A percentile compares a stretch with the other conserved stretches of the same genome.
phyloP scores from a whole-genome alignment of 2,113 vertebrate genomes.

The Trochalopteron elliotii region DNA sequence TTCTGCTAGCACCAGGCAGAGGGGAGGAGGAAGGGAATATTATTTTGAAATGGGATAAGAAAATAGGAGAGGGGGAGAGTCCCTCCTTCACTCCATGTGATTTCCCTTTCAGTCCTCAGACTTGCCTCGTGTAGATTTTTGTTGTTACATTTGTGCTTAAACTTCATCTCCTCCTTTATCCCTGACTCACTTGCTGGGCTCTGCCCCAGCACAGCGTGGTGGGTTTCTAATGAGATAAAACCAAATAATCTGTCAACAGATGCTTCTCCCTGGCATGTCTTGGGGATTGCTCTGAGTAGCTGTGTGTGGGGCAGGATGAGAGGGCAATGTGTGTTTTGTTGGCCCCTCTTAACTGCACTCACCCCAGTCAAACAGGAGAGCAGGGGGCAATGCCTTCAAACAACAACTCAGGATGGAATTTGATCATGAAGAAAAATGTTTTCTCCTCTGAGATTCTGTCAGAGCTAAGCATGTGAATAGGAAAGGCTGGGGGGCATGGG shows the following conservation, averaged over 20 bases:
- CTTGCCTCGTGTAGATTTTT: not conserved
- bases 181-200: not conserved
- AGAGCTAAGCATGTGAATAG: not conserved
- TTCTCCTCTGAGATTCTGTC: not conserved
- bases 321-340: not conserved
- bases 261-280: not conserved
- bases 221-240: fast-evolving
- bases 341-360: fast-evolving
- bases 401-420: fast-evolving
- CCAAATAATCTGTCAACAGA: not conserved
- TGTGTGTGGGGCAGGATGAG: not conserved
- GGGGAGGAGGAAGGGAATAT: not conserved
- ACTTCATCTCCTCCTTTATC: not conserved
- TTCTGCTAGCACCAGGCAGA: not conserved
- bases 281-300: not conserved
- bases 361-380: not conserved
- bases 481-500: not conserved
- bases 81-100: not conserved
- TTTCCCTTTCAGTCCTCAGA: not conserved
- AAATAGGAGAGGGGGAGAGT: not conserved
- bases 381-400: not conserved
- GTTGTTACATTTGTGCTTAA: not conserved
- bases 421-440: not conserved
- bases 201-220: not conserved
- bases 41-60: not conserved